A percentile compares a stretch with the other conserved stretches of the same genome.
phyloP scores from a whole-genome alignment of 2,113 vertebrate genomes.

The Pomatostomus ruficeps region DNA sequence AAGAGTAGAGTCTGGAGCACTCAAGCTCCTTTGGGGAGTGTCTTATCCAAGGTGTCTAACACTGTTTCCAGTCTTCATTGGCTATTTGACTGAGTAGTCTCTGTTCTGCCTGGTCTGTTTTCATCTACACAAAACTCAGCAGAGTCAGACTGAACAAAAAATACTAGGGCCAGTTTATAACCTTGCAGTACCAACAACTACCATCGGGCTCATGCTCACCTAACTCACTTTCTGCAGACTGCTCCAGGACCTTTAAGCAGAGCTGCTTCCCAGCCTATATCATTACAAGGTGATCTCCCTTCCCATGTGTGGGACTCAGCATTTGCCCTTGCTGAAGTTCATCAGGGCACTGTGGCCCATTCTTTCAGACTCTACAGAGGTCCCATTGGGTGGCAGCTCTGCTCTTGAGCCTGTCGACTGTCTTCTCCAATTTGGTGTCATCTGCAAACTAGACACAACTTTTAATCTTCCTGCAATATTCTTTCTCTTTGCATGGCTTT shows the following conservation, averaged over 20 bases:
- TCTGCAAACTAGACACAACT: background rate
- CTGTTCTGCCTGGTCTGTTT: background rate
- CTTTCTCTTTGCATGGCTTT: background rate
- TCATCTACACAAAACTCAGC: background rate
- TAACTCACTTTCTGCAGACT: background rate
- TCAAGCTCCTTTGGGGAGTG: background rate
- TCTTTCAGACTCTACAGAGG: background rate
- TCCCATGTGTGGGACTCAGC: background rate
- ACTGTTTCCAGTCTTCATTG: background rate
- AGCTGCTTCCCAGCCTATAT: rapidly evolving
- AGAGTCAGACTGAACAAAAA: background rate
- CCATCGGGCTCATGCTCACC: background rate
- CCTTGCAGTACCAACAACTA: background rate
- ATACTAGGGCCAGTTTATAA: background rate
- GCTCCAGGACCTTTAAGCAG: background rate
- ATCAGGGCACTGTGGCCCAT: background rate
- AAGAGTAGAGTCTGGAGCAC: background rate
- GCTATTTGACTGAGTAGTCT: background rate
- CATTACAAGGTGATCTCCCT: background rate
- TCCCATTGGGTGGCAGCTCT: background rate
- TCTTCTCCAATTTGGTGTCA: background rate
- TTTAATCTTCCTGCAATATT: background rate
- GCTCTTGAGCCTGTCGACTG: background rate
- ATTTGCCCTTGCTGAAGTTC: background rate
- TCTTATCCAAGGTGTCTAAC: background rate